A percentile compares a stretch with the other conserved stretches of the same genome.
phyloP scores from a whole-genome alignment of 2,113 vertebrate genomes.

The Scomber japonicus region DNA sequence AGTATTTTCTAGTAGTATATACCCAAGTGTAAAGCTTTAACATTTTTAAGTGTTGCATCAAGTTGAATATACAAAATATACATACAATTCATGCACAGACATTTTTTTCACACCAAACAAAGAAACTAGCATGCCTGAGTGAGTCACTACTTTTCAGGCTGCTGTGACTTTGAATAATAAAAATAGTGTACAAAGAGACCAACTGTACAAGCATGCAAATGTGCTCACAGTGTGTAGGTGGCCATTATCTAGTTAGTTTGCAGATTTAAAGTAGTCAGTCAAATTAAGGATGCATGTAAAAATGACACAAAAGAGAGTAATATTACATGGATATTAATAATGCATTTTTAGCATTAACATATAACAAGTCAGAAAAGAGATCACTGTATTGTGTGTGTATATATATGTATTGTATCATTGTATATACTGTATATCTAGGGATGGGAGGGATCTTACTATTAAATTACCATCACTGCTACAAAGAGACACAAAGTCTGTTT shows the following conservation, averaged over 20 bases:
- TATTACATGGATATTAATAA: not conserved
- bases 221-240: not conserved
- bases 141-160: too few species aligned
- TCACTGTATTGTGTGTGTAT: too few species aligned
- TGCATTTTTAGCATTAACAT: not conserved
- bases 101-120: too few species aligned
- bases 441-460: not conserved
- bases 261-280: not conserved
- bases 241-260: not conserved
- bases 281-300: not conserved
- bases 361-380: not conserved
- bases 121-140: too few species aligned
- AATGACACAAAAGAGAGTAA: not conserved
- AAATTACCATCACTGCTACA: not conserved
- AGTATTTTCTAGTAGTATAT: too few species aligned
- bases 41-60: too few species aligned
- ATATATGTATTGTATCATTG: too few species aligned
- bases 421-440: not conserved
- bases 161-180: not conserved
- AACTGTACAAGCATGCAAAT: not conserved
- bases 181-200: not conserved
- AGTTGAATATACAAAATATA: too few species aligned
- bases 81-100: too few species aligned
- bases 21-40: too few species aligned
- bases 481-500: not conserved